These are phyloP conservation scores for Nemotelus nigrinus DNA, from an alignment of 2,888 invertebrate species.

Conservation along the genomic window DNA sequence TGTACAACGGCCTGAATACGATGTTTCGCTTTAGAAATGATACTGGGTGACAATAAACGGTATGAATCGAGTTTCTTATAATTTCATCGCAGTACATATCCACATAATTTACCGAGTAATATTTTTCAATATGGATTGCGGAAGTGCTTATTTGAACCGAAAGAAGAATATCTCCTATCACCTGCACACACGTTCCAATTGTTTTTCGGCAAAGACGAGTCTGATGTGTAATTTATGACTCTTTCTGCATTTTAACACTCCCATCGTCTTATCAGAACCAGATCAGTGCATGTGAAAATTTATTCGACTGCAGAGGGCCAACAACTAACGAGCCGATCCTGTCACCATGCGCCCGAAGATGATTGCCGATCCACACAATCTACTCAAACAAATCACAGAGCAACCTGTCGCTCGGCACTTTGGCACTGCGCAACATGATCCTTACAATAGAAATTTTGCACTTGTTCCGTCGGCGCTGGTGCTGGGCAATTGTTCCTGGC, in stretches of 20 bases:
- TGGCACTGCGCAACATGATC: constrained; percentile 40
- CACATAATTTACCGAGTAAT: no score
- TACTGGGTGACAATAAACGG: no score
- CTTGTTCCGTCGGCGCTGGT: constrained; percentile 35
- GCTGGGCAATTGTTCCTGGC: constrained; percentile 30
- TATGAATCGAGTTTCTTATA: no score
- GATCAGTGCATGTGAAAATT: constrained; percentile 36
- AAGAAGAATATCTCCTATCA: background rate
- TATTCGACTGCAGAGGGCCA: constrained; percentile 17
- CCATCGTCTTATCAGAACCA: constrained; percentile 33
- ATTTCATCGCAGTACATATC: no score
- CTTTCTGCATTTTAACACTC: constrained; percentile 40
- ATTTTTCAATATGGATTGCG: no score
- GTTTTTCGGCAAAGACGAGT: constrained; percentile 29
- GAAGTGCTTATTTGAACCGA: background rate
- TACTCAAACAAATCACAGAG: constrained; percentile 20
- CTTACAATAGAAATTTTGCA: constrained; percentile 46
- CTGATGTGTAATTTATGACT: constrained; percentile 24
- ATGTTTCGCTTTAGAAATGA: no score
- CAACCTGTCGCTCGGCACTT: constrained; percentile 41
- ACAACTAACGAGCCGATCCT: constrained; percentile 41
- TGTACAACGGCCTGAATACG: no score
- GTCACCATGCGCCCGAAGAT: constrained; percentile 37
- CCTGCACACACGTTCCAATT: constrained; percentile 25
- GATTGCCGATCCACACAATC: constrained; percentile 27